Base-by-base conservation (phyloP, 2,888 invertebrate genomes). In the Hoplodrina ambigua region DNA sequence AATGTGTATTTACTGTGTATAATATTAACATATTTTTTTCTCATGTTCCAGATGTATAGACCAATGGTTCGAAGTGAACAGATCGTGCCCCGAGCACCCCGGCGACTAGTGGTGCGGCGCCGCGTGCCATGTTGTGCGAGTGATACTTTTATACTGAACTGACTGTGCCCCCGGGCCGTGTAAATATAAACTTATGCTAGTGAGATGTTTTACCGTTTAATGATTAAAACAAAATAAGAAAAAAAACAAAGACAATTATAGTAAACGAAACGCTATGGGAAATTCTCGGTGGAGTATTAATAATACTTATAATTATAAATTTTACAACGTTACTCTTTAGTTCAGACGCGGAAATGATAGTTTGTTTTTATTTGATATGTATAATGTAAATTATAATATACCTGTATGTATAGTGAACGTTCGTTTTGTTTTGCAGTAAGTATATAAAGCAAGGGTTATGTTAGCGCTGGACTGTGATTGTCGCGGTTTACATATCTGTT, bases 51-150 rank as follows among this genome's bases (percentile, higher is more conserved):
- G 99, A 94, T 99, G 99, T 97, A 99, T 99, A 96, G 99, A 99
- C 96, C 98, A 98, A 96, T 99, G 99, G 99, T 99, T 99, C 96
- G 98, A 99, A 96, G 98, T 99, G 93, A 99, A 99, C 97, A 98
- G 99, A 95, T 99, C 99, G 90, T 99, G 99, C 96, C 99, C 99
- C 66, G 99, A 99, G 96, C 99, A 99, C 96, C 99, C 99, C 87
- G 98, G 98, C 89, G 99, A 99, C 96, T 99, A 97, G 97, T 99
- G 97, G 96, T 96, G 92, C 87, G 75, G 72, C 61, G 69, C 98
- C 65, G 72, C 61, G 60, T 64, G 78, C 75, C 75, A 65, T 65
- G 41, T 37, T 13, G 78, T 65, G 78, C 78, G 81, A 93, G 94
- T 94, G 94, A 94, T 94, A 93, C 81, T 93, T 93, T 93, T 94